These are phyloP conservation scores for Sebastes flavidus DNA, from an alignment of 2,797 vertebrate genomes.

Conservation along the genomic window DNA sequence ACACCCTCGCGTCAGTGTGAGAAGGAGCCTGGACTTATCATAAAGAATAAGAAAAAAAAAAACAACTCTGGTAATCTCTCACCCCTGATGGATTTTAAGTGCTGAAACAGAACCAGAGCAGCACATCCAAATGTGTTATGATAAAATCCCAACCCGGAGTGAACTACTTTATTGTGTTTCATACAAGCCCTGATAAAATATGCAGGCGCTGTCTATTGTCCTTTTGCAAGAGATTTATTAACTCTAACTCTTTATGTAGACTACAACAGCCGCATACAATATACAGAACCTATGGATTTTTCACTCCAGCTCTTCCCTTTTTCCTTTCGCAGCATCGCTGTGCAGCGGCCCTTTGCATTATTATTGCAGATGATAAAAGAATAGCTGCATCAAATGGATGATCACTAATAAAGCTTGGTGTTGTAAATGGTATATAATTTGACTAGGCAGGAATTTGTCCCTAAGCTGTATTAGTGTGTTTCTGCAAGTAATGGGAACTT, in stretches of 20 bases:
- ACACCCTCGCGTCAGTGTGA: neutral
- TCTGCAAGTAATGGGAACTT: constrained; percentile 20
- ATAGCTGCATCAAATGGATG: constrained; percentile 28
- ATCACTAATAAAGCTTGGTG: constrained; percentile 27
- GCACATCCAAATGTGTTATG: constrained; percentile 37
- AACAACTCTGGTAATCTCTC: constrained; percentile 19
- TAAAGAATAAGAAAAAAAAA: constrained; percentile 8
- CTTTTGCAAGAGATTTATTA: constrained; percentile 48
- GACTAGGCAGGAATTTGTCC: neutral
- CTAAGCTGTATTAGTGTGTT: neutral
- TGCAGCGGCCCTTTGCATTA: constrained; percentile 22
- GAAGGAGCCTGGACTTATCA: constrained; percentile 3
- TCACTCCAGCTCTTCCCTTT: constrained; percentile 15
- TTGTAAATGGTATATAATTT: constrained; percentile 1
- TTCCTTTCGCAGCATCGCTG: neutral
- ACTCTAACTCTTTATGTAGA: constrained; percentile 23
- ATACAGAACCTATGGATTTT: constrained; percentile 23
- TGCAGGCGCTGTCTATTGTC: constrained; percentile 30
- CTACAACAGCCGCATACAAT: constrained; percentile 17
- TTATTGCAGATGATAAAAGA: constrained; percentile 49
- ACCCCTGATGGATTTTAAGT: constrained; percentile 46
- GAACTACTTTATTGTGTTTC: constrained; percentile 42
- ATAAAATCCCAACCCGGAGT: constrained; percentile 33
- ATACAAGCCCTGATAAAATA: constrained; percentile 43
- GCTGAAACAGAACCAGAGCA: constrained; percentile 20